Percentiles rank a stretch among this genome's conserved stretches.
phyloP scores from a whole-genome alignment of 2,888 invertebrate genomes.

The Hedya salicella region DNA sequence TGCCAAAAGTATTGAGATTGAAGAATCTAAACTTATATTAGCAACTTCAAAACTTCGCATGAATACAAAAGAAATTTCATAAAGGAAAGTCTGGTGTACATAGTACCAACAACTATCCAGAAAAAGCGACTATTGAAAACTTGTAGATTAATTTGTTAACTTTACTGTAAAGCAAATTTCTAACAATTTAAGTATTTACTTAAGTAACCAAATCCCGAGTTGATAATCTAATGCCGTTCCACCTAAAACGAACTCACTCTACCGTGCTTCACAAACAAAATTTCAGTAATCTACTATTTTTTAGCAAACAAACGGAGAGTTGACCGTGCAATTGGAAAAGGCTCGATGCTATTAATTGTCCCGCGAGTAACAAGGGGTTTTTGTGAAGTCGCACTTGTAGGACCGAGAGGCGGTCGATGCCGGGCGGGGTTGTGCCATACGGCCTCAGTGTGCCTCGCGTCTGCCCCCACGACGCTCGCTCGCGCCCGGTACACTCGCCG shows the following conservation, averaged over 20 bases:
- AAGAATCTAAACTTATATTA: too few relatives aligned
- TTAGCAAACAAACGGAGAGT: conserved; percentile 28
- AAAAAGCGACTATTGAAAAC: not conserved
- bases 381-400: conserved; percentile 55
- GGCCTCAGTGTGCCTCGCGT: conserved; percentile 61
- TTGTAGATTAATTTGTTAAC: not conserved
- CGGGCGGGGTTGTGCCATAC: conserved; percentile 59
- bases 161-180: conserved; percentile 1
- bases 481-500: conserved; percentile 46
- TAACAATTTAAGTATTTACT: not conserved
- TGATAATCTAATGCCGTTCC: conserved; percentile 5
- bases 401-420: conserved; percentile 58
- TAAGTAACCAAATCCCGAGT: conserved; percentile 4
- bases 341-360: conserved; percentile 65
- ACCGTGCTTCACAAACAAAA: conserved; percentile 4
- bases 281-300: conserved; percentile 14
- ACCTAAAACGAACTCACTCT: conserved; percentile 17
- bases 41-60: too few relatives aligned
- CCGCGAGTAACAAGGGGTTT: conserved; percentile 64
- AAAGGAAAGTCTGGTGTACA: not conserved
- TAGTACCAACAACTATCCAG: not conserved
- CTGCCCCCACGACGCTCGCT: conserved; percentile 41
- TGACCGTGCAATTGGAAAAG: conserved; percentile 50
- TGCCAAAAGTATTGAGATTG: too few relatives aligned
- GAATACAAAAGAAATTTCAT: too few relatives aligned